Evolutionary conservation across 2,888 invertebrate species (phyloP), one percentile per base, ranked within the genome.

Genomic region (Yponomeuta sedellus): DNA sequence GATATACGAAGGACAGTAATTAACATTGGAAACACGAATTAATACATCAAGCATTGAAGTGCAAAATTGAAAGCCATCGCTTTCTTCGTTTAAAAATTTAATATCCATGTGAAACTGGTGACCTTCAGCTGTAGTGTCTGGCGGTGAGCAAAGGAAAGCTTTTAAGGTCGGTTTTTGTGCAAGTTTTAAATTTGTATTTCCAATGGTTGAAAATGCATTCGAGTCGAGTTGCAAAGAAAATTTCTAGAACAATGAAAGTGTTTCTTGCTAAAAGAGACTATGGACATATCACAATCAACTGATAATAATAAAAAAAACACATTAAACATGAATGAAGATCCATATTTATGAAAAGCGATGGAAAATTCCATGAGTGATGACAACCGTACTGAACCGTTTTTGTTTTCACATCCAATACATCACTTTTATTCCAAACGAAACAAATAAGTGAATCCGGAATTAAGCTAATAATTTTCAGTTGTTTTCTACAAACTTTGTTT

Each of bases 1-100:
- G n/a, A 70, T 67, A 75, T 72, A 74, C 77, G 73, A 75, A 75
- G 74, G 73, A 52, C 44, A 52, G 75, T 78, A 78, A 70, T 69
- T 63, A 71, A 68, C 67, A 65, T 64, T 57, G 44, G 12, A 63
- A 63, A 63, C 40, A 63, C 63, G 63, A 63, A 19, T 67, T 67
- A 72, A 73, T 74, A 78, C 75, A 74, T 74, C 78, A 78, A 77
- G 6, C 10, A 63, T 16, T 52, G 10, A 63, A 20, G 20, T 20
- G 19, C 12, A n/a, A 39, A 63, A 19, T 19, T 10, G 40, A 11
- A n/a, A 34, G n/a, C 44, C 2, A 25, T 25, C 25, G 2, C 34
- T 34, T 34, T 34, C 34, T 34, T 34, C 10, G 34, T 34, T 34
- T 34, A 34, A 34, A 34, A 8, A 34, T 34, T 25, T 25, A 25